Conservation (phyloP, 2,797 vertebrate species). For the Artibeus lituratus region DNA sequence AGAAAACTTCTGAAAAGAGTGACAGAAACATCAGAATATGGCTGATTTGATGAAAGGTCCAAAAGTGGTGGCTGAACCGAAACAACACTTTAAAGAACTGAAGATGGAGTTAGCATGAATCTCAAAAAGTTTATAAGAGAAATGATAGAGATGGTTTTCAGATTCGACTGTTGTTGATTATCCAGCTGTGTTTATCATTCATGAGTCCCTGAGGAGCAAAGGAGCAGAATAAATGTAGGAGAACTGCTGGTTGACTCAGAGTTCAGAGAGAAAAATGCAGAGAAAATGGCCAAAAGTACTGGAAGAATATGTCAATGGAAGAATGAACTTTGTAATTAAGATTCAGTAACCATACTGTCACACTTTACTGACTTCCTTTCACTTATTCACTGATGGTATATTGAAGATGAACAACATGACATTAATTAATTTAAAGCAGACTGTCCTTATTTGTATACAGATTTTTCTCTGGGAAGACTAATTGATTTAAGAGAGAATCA, state of each 20-base stretch:
- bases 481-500: slow-evolving; percentile 44
- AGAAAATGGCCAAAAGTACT: slow-evolving; percentile 88
- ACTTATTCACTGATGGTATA: slow-evolving; percentile 37
- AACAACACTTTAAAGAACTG: slow-evolving; percentile 87
- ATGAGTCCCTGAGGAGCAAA: slow-evolving; percentile 88
- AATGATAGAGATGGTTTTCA: slow-evolving; percentile 90
- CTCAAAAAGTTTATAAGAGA: slow-evolving; percentile 93
- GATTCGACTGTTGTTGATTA: slow-evolving; percentile 90
- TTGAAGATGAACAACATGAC: slow-evolving; percentile 43
- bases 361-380: slow-evolving; percentile 41
- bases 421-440: slow-evolving; percentile 48
- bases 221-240: slow-evolving; percentile 91
- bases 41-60: slow-evolving; percentile 94
- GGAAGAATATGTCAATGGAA: slow-evolving; percentile 87
- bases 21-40: slow-evolving; percentile 85
- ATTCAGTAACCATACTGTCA: slow-evolving; percentile 65
- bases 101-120: slow-evolving; percentile 88
- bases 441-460: neutral
- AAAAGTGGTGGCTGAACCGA: slow-evolving; percentile 87
- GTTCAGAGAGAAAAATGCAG: slow-evolving; percentile 90
- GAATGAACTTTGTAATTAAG: slow-evolving; percentile 85
- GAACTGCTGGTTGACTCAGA: slow-evolving; percentile 90
- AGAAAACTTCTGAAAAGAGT: slow-evolving; percentile 85
- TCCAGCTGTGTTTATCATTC: slow-evolving; percentile 90
- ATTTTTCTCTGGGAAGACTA: slow-evolving; percentile 42